A percentile compares a stretch with the other conserved stretches of the same genome.
phyloP scores from a whole-genome alignment of 2,113 vertebrate species.

The Corythornis madagascariensis region DNA sequence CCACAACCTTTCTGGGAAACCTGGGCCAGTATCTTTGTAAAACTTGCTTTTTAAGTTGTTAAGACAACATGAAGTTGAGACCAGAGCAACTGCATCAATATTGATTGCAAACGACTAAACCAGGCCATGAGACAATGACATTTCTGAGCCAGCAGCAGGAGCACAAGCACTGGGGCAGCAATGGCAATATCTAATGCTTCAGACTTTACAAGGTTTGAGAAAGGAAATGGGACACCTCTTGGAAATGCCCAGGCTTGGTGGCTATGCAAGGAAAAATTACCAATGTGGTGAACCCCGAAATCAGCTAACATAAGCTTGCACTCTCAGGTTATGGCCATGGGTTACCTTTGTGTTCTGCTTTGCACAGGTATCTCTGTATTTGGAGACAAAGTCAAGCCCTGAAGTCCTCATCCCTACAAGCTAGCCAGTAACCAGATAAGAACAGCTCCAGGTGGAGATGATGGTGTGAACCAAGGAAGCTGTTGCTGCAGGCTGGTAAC shows the following conservation, averaged over 20 bases:
- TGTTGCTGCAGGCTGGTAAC: background rate
- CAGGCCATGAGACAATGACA: too few relatives aligned
- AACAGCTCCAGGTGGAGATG: background rate
- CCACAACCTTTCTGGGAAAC: too few relatives aligned
- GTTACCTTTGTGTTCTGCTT: too few relatives aligned
- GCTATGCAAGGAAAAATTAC: background rate
- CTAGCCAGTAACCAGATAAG: background rate
- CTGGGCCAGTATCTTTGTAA: too few relatives aligned
- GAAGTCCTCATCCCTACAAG: background rate
- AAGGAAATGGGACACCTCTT: background rate
- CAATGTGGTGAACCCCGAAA: background rate
- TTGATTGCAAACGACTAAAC: too few relatives aligned
- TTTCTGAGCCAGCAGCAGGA: too few relatives aligned
- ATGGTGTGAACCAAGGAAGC: background rate
- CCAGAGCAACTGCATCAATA: too few relatives aligned
- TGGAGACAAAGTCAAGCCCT: background rate
- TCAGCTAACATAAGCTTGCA: background rate
- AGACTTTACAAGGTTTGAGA: background rate
- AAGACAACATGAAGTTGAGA: too few relatives aligned
- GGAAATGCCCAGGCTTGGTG: background rate
- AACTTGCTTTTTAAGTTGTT: too few relatives aligned
- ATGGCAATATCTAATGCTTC: background rate
- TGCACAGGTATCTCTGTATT: too few relatives aligned
- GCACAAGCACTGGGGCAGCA: too few relatives aligned
- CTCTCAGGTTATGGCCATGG: rapidly evolving